Evolutionary conservation across 2,888 invertebrate species (phyloP), one percentile per base, ranked within the genome.

Genomic region (Myathropa florea): DNA sequence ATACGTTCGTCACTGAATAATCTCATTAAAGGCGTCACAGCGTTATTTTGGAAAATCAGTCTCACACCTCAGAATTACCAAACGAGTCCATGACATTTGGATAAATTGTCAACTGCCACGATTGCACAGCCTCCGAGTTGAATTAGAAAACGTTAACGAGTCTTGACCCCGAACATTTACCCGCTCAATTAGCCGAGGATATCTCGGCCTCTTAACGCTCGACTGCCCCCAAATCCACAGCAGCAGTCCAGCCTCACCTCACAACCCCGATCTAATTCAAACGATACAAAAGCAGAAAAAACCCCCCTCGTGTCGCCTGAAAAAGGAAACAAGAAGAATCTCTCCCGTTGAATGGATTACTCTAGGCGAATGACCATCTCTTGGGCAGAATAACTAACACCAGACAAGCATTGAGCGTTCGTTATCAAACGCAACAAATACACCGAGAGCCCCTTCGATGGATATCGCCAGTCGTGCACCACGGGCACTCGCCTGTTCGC

Each of bases 371-470:
- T 63, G 21, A 24, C 30, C 61, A 78, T 86, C 83, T 86, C 86
- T 65, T 75, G 86, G 86, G 86, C 86, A 71, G 78, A 79, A 86
- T 86, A 86, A 86, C 83, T 83, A 71, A 78, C 83, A 18, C 71
- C 70, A 65, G 86, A 86, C 86, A 86, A 75, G 86, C 67, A 86
- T 83, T 79, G 65, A 78, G 71, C 60, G 65, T 60, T 73, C 73
- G 73, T 78, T 86, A 86, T 86, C 86, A 75, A 83, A 82, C 82
- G 85, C 77, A 85, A 82, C 76, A 77, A 85, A 77, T 72, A 76
- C 10, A 33, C 60, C n/a, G 33, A 59, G 70, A 76, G 55, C 60
- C 14, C 39, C 1, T 1, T n/a, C n/a, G 78, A 85, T 81, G 60
- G 57, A 46, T 76, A 85, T 85, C 85, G 73, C 30, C 64, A 55